These are phyloP conservation scores for Germaria angustata DNA, from an alignment of 2,888 invertebrate species.

Conservation along the genomic window DNA sequence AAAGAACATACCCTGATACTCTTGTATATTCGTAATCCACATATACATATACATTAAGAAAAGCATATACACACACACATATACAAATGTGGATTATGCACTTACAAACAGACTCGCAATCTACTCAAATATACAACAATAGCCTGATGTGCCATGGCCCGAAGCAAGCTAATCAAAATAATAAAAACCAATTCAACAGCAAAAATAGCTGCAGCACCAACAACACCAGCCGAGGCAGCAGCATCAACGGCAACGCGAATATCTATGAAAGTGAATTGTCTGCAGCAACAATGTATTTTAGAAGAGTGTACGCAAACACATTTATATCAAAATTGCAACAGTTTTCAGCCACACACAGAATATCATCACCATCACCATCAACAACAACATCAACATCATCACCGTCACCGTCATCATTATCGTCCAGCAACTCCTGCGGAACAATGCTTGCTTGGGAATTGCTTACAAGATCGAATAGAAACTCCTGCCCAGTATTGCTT, in stretches of 20 bases:
- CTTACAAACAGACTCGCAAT: slow-evolving; percentile 46
- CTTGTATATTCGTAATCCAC: slow-evolving; percentile 24
- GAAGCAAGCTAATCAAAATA: slow-evolving; percentile 64
- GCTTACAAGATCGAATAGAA: neutral
- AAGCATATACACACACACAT: slow-evolving; percentile 47
- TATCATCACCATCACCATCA: slow-evolving; percentile 31
- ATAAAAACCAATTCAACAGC: slow-evolving; percentile 55
- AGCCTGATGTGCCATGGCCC: slow-evolving; percentile 75
- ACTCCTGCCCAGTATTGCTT: slow-evolving; percentile 52
- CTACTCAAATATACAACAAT: slow-evolving; percentile 52
- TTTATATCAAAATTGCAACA: slow-evolving; percentile 74
- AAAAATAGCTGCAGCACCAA: slow-evolving; percentile 61
- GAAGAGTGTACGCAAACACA: slow-evolving; percentile 61
- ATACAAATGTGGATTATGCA: slow-evolving; percentile 72
- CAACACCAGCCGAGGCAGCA: slow-evolving; percentile 58
- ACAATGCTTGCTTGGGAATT: neutral
- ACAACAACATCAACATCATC: slow-evolving; percentile 39
- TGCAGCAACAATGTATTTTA: slow-evolving; percentile 16
- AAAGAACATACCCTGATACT: slow-evolving; percentile 12
- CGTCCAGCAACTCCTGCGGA: neutral
- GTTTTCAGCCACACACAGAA: slow-evolving; percentile 21
- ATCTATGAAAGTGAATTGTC: slow-evolving; percentile 34
- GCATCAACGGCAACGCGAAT: slow-evolving; percentile 67
- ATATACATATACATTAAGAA: slow-evolving; percentile 40
- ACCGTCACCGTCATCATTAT: slow-evolving; percentile 29